Percentiles rank a stretch among this genome's conserved stretches.
phyloP scores from a whole-genome alignment of 2,113 vertebrate genomes.

The Petaurus breviceps region DNA sequence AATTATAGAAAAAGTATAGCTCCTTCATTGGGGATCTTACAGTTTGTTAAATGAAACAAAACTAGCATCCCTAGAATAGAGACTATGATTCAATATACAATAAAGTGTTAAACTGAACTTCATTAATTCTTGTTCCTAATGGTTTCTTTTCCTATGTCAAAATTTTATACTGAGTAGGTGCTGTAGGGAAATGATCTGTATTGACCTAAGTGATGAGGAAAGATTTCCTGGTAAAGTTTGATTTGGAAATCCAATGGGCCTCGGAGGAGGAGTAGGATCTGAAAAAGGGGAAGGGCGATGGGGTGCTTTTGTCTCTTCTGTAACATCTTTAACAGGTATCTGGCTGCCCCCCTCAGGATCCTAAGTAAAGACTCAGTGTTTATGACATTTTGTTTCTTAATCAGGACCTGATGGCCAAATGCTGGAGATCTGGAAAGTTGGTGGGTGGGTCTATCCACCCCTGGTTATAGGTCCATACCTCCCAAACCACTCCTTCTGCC shows the following conservation, averaged over 20 bases:
- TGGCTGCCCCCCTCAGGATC: not conserved
- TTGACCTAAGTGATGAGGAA: not conserved
- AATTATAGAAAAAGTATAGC: not conserved
- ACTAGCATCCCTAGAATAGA: not conserved
- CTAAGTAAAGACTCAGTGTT: not conserved
- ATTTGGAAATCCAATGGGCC: not conserved
- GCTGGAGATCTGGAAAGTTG: constrained; percentile 29
- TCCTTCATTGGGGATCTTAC: not conserved
- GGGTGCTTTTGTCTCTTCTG: not conserved
- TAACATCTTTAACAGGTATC: not conserved
- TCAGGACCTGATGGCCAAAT: constrained; percentile 29
- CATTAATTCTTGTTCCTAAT: not conserved
- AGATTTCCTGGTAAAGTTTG: constrained; percentile 17
- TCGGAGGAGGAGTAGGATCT: not conserved
- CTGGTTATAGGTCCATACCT: not conserved
- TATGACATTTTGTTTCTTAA: constrained; percentile 20
- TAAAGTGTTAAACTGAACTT: constrained; percentile 20
- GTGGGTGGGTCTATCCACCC: not conserved
- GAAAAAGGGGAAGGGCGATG: constrained; percentile 12
- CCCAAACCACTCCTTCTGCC: not conserved
- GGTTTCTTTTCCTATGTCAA: not conserved
- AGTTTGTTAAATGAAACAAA: constrained; percentile 45
- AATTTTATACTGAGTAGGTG: not conserved
- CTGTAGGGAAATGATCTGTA: not conserved
- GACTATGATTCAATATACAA: constrained; percentile 33